Conservation (phyloP, 2,797 vertebrate species). For the Xenops minutus region DNA sequence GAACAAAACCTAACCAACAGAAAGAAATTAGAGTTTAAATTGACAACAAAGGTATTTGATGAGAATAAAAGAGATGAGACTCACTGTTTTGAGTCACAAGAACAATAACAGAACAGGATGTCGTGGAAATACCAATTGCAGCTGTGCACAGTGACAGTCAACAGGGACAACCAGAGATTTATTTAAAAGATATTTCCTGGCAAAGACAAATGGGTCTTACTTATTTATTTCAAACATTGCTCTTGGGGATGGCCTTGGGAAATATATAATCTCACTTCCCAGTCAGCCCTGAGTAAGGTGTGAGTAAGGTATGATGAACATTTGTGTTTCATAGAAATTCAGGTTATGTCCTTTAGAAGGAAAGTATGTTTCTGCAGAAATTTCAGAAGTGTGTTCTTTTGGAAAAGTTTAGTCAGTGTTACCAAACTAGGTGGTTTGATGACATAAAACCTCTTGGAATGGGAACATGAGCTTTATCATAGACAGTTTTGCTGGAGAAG, state of each 20-base stretch:
- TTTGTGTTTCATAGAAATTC: background rate
- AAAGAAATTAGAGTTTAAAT: background rate
- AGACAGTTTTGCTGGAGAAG: background rate
- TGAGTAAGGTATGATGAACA: background rate
- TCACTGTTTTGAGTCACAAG: background rate
- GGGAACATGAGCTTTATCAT: background rate
- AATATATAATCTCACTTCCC: background rate
- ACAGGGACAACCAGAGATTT: background rate
- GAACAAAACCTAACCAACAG: background rate
- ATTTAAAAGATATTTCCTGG: background rate
- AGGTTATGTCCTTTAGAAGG: background rate
- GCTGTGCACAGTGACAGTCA: background rate
- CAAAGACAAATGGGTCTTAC: constrained; percentile 30
- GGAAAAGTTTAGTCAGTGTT: background rate
- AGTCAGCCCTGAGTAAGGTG: background rate
- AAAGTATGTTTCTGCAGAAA: background rate
- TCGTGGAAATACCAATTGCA: background rate
- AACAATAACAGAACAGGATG: background rate
- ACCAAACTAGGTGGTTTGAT: background rate
- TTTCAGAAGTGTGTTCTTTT: background rate
- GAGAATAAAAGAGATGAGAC: background rate
- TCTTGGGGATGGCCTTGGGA: background rate
- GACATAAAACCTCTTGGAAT: background rate
- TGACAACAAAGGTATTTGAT: background rate
- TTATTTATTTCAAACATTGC: constrained; percentile 21